These are phyloP conservation scores for Struthio camelus DNA, from an alignment of 2,113 vertebrate species.

Conservation along the genomic window DNA sequence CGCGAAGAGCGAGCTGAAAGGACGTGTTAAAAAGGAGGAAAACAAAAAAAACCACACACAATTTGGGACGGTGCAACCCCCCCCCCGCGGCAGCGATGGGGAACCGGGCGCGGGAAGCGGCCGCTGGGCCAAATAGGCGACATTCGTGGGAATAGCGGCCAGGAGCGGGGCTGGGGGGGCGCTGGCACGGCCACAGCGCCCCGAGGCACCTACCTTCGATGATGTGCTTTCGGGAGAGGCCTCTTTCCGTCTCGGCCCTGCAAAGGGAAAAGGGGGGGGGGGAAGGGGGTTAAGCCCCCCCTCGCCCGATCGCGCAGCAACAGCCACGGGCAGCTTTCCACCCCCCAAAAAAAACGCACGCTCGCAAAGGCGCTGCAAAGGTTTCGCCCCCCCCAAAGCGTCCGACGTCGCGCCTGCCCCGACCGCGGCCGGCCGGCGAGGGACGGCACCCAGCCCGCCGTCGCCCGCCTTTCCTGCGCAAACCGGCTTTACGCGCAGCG, in stretches of 20 bases:
- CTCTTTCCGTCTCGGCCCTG: conserved; percentile 96
- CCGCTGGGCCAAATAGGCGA: no score
- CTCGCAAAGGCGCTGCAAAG: not conserved
- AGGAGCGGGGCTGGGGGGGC: no score
- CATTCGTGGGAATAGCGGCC: no score
- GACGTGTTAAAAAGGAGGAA: no score
- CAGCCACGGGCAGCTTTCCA: not conserved
- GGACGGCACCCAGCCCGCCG: not conserved
- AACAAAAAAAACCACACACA: no score
- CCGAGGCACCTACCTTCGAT: conserved; percentile 95
- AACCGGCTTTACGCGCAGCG: not conserved
- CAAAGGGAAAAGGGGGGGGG: not conserved
- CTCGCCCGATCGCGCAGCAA: no score
- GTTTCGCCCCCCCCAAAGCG: not conserved
- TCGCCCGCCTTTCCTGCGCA: not conserved
- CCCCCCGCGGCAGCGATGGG: no score
- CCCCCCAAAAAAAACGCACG: no score
- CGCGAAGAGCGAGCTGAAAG: accelerated
- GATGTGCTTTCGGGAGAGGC: conserved; percentile 95
- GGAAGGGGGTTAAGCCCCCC: no score
- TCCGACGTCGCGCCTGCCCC: not conserved
- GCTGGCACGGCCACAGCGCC: no score
- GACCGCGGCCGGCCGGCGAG: not conserved
- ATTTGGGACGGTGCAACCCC: no score
- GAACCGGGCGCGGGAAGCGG: no score